Evolutionary conservation across 1,140 invertebrate species (phyloP).

Genomic region (Trichonephila clavipes): DNA sequence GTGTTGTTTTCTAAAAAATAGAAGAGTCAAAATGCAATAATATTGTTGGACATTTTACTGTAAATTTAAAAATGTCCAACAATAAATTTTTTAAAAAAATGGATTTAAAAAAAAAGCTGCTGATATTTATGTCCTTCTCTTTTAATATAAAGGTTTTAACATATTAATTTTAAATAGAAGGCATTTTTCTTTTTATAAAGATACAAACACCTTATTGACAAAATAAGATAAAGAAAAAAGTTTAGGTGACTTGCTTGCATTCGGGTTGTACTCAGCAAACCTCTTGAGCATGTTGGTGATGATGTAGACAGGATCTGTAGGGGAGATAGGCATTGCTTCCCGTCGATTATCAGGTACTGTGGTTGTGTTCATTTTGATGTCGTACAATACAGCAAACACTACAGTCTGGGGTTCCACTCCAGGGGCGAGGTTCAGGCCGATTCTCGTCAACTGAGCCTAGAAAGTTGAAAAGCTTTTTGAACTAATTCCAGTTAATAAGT

Average conservation of each 20-base stretch:
- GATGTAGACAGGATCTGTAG: constrained; percentile 81
- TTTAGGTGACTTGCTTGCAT: constrained; percentile 79
- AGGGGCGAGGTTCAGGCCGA: constrained; percentile 84
- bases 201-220: neutral
- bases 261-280: constrained; percentile 86
- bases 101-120: too few relatives aligned
- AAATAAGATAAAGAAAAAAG: neutral
- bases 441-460: constrained; percentile 91
- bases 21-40: too few relatives aligned
- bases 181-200: neutral
- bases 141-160: neutral
- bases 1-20: too few relatives aligned
- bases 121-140: neutral
- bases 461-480: constrained; percentile 78
- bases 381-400: constrained; percentile 93
- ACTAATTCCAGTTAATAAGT: neutral
- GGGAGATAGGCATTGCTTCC: constrained; percentile 80
- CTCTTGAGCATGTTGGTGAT: constrained; percentile 87
- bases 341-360: constrained; percentile 86
- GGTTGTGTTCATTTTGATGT: constrained; percentile 91
- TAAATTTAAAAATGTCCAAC: too few relatives aligned
- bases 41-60: too few relatives aligned
- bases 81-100: too few relatives aligned
- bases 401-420: constrained; percentile 88
- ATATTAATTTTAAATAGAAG: neutral